Base-by-base conservation (phyloP, 1,140 invertebrate genomes). In the Drosophila repletoides region DNA sequence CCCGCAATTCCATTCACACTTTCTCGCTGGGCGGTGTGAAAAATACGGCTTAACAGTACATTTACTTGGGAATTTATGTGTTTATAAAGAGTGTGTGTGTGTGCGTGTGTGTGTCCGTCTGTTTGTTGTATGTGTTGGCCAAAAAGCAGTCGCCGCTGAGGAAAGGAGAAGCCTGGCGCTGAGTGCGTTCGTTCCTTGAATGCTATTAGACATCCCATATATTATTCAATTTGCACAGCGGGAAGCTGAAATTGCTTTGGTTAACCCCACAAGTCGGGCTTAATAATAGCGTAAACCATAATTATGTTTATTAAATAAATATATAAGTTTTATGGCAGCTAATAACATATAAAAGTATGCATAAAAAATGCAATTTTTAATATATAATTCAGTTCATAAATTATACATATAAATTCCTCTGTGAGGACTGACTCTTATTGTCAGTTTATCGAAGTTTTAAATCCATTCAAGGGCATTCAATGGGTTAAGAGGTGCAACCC, bases 1-100 rank as follows among this genome's bases (percentile, higher is more conserved):
- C 33, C 34, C 48, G 29, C 45, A 64, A 53, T 72, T 45, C 64
- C 51, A 69, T 73, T 74, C 64, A 79, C 65, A 84, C 74, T 71
- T 83, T 69, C 41, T 69, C 22, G 43, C 43, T 64, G 72, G 31
- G 46, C 48, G 41, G 63, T 84, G 70, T 74, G 34, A 65, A 64
- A 66, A 77, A 83, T 84, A 74, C 74, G 53, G 68, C 66, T 84
- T 84, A 84, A 84, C 79, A 86, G 79, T 83, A 83, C 79, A 83
- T 83, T 83, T 79, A 72, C 58, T 74, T 53, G 49, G 48, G 53
- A 74, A 83, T 83, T 84, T 83, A 83, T 83, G 65, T 40, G 70
- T 65, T 67, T 81, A 83, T 83, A 83, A 83, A 67, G 51, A 60
- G 43, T 4, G 29, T 36, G 14, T 43, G 40, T 5, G 24, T 28